Evolutionary conservation across 2,888 invertebrate species (phyloP), one percentile per base, ranked within the genome.

Genomic region (Nysson spinosus): DNA sequence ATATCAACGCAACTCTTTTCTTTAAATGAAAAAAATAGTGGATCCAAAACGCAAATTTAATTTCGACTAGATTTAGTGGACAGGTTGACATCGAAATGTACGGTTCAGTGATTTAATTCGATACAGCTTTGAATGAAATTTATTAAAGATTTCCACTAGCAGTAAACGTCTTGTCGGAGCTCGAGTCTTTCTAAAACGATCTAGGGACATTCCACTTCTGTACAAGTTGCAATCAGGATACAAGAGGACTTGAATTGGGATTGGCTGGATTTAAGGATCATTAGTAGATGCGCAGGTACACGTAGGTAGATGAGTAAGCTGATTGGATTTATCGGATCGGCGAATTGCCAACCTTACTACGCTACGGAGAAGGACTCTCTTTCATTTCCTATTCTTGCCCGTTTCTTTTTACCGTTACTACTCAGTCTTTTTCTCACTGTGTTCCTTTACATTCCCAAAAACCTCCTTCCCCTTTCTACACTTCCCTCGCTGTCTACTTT

Each of bases 301-400:
- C 72, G 72, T 75, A 76, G 77, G 78, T 67, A 80, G 81, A 82
- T 78, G 79, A 81, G 77, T 78, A 77, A 79, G 82, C 79, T 82
- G 83, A 84, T 85, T 83, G 81, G 78, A 83, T 83, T 83, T 79
- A 81, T 81, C 79, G 80, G 81, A 79, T 76, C 76, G 68, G 63
- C 74, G 72, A 72, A 81, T 82, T 75, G 77, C 77, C 72, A 76
- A 70, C 69, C 62, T 63, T 1, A 0, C 70, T 43, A 24, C 62
- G 46, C 42, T 28, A 28, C 34, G 35, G 30, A 30, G 63, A 63
- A 44, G 47, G 40, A 20, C 46, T 54, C 57, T 44, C 50, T 62
- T 75, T 69, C 75, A 66, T 75, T 69, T 69, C 61, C 72, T 63
- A 69, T 75, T 70, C 69, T 69, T 72, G 37, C 52, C 24, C 49